Conservation (phyloP, 2,113 vertebrate genomes). For the Oryzias woworae region DNA sequence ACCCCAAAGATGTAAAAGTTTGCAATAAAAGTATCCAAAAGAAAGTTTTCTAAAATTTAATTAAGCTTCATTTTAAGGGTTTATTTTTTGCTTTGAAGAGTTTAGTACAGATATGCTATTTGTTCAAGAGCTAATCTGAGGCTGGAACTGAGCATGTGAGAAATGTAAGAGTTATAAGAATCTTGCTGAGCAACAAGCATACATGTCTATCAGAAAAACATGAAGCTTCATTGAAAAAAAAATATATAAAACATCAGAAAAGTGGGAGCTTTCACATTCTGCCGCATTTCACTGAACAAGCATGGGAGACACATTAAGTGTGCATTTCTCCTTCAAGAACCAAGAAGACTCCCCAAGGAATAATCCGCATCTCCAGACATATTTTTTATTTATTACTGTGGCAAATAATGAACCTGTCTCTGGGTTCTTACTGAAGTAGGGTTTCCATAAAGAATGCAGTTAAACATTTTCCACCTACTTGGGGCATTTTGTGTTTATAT, state of each 20-base stretch:
- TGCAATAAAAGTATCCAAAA: too few relatives aligned
- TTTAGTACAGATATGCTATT: too few relatives aligned
- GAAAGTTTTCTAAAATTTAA: too few relatives aligned
- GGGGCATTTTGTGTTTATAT: too few relatives aligned
- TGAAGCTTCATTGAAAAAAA: neutral
- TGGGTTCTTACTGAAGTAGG: constrained; percentile 20
- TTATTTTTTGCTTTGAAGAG: neutral
- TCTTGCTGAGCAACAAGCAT: constrained; percentile 11
- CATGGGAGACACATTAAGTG: constrained; percentile 24
- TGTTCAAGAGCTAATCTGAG: neutral
- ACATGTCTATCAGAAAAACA: constrained; percentile 7
- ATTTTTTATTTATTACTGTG: constrained; percentile 60
- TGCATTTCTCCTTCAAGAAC: constrained; percentile 52
- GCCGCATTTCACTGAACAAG: constrained; percentile 2
- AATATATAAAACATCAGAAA: neutral
- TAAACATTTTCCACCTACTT: neutral
- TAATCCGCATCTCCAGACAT: constrained; percentile 49
- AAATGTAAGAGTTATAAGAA: constrained; percentile 33
- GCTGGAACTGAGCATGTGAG: constrained; percentile 25
- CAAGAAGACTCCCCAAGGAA: constrained; percentile 49
- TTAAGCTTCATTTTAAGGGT: neutral
- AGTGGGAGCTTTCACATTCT: constrained; percentile 13
- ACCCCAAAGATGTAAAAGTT: too few relatives aligned
- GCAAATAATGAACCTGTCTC: constrained; percentile 65
- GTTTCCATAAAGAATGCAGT: constrained; percentile 8